Evolutionary conservation across 2,888 invertebrate genomes (phyloP).

Genomic region (Brassicogethes aeneus): DNA sequence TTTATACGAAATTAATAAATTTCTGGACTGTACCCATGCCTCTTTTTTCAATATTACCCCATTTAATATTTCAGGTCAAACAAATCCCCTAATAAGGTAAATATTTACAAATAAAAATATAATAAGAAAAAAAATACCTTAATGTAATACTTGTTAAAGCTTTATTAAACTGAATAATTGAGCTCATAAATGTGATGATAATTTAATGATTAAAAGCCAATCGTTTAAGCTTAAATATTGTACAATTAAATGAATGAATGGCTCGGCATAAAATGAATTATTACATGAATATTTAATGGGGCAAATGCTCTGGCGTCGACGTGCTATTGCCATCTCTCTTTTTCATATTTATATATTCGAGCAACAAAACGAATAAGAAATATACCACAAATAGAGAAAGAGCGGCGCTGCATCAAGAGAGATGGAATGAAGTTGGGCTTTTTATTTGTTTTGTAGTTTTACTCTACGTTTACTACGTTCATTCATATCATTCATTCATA

Average conservation of each 20-base stretch:
- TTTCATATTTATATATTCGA: neutral
- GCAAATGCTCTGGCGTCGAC: neutral
- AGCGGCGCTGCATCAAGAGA: slow-evolving; percentile 19
- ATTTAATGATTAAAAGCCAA: no score
- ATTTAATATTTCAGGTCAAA: no score
- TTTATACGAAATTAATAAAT: slow-evolving; percentile 31
- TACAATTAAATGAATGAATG: neutral
- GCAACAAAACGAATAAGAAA: neutral
- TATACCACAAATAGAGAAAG: neutral
- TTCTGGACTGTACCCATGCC: slow-evolving; percentile 11
- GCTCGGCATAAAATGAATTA: neutral
- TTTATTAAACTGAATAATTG: no score
- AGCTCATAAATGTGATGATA: no score
- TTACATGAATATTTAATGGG: neutral
- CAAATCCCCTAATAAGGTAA: no score
- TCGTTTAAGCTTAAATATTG: no score
- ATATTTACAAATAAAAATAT: no score
- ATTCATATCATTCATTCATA: slow-evolving; percentile 39
- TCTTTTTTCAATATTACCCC: slow-evolving; percentile 5
- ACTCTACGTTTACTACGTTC: slow-evolving; percentile 38
- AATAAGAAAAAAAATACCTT: no score
- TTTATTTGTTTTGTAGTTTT: slow-evolving; percentile 43
- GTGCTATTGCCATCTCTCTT: neutral
- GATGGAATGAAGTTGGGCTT: slow-evolving; percentile 36
- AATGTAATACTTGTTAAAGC: no score